Conservation (phyloP, 1,140 invertebrate genomes). For the Pantala flavescens region DNA sequence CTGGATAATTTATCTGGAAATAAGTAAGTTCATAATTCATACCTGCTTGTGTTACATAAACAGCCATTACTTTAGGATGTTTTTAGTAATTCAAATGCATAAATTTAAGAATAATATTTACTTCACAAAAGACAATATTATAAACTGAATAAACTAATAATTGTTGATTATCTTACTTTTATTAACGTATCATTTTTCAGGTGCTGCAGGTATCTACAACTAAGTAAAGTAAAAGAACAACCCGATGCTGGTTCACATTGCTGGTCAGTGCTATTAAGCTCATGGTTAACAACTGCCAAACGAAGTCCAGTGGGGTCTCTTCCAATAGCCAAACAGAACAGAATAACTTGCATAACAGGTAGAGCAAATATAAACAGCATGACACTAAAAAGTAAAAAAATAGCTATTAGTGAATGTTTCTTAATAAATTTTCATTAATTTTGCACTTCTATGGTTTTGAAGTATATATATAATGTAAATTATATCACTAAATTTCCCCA, state of each 20-base stretch:
- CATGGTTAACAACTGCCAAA: slow-evolving; percentile 76
- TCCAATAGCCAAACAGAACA: slow-evolving; percentile 91
- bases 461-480: no score
- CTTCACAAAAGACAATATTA: not conserved
- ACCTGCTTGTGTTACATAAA: not conserved
- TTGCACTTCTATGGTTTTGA: no score
- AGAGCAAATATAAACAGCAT: slow-evolving; percentile 87
- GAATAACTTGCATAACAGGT: slow-evolving; percentile 85
- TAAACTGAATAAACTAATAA: not conserved
- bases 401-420: no score
- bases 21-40: slow-evolving; percentile 12
- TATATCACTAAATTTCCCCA: no score
- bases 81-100: not conserved
- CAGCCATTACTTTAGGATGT: not conserved
- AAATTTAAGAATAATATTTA: not conserved
- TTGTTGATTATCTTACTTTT: slow-evolving; percentile 30
- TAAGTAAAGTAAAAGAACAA: slow-evolving; percentile 58
- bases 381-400: slow-evolving; percentile 42
- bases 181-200: slow-evolving; percentile 52
- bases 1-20: slow-evolving; percentile 54
- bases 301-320: slow-evolving; percentile 74
- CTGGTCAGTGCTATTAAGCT: slow-evolving; percentile 46
- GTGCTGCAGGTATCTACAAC: slow-evolving; percentile 62
- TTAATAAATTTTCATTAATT: no score
- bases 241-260: slow-evolving; percentile 40